Evolutionary conservation across 2,888 invertebrate genomes (phyloP), one percentile per base, ranked within the genome.

Genomic region (Torymus texanus): DNA sequence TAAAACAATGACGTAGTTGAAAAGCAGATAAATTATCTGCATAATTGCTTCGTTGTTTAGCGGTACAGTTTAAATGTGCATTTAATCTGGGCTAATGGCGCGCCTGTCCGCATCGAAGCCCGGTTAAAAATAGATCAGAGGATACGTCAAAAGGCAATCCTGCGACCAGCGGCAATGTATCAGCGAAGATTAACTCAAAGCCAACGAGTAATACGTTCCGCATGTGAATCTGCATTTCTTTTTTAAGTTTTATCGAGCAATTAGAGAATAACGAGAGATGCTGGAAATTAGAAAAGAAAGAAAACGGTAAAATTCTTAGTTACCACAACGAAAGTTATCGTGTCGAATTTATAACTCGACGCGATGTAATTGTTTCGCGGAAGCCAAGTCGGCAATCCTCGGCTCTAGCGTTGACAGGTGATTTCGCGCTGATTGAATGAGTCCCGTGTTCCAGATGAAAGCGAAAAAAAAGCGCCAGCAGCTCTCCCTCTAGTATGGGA

Each of bases 401-500:
- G 8, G 41, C 41, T 41, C 41, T 12, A 18, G 18, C 14, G 14
- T 13, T 14, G 55, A 24, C 62, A 29, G 59, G 51, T 41, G 18
- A 62, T 75, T 70, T 21, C 70, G 21, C 24, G 59, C 51, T 53
- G 70, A 79, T 53, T 41, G 58, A 71, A 61, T 24, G 63, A 61
- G 66, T 78, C 51, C 41, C 53, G 50, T 14, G 53, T 13, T 29
- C 59, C 41, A 55, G 62, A 73, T 58, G 59, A 78, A 66, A 58
- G 59, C n/a, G 16, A 63, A 50, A 61, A 72, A 66, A 68, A 41
- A 41, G 41, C 41, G 41, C 41, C 41, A 41, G 41, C 41, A 41
- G 41, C 41, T 41, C 41, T 29, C 29, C 8, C 41, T 41, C 41
- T 41, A 8, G 41, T 8, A 8, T 8, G 41, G 41, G 41, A 41